Conservation (phyloP, 92 coral and sea anemone genomes). For the Umimayanthus kanabou region DNA sequence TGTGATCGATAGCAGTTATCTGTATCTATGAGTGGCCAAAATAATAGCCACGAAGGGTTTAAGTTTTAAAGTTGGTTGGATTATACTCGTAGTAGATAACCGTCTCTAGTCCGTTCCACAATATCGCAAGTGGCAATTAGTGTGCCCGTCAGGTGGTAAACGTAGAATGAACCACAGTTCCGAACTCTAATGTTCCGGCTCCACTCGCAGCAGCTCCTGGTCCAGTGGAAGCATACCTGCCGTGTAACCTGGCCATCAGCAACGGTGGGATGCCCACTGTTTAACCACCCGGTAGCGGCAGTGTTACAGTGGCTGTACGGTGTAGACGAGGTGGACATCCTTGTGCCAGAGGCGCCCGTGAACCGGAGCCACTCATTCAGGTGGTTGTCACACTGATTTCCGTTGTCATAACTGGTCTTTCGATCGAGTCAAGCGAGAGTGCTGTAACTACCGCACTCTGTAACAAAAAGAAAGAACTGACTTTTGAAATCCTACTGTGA, state of each 20-base stretch:
- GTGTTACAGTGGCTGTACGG: background rate
- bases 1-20: too few relatives aligned
- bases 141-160: background rate
- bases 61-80: too few relatives aligned
- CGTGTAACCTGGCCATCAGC: background rate
- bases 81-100: background rate
- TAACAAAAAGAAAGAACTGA: background rate
- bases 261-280: too few relatives aligned
- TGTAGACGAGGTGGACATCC: background rate
- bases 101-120: background rate
- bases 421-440: background rate
- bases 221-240: background rate
- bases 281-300: background rate
- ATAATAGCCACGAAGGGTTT: too few relatives aligned
- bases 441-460: conserved; percentile 1
- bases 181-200: too few relatives aligned
- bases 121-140: background rate
- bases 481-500: too few relatives aligned
- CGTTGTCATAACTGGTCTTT: background rate
- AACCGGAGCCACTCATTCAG: background rate
- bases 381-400: background rate
- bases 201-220: background rate
- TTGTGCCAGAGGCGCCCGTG: background rate
- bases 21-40: too few relatives aligned
- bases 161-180: too few relatives aligned